Conservation (phyloP, 2,888 invertebrate genomes). For the Athalia rosae region DNA sequence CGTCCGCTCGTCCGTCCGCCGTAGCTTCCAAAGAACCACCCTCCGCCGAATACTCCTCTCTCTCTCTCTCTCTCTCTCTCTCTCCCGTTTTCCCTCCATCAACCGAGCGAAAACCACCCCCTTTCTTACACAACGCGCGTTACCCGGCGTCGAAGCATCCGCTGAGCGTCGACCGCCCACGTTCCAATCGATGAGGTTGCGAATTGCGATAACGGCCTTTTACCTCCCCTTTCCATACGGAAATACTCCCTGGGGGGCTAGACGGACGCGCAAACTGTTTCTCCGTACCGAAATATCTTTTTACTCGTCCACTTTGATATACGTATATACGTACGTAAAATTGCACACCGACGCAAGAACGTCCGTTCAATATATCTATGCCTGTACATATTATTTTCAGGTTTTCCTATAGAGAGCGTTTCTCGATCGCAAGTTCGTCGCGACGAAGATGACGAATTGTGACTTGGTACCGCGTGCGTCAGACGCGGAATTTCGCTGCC, state of each 20-base stretch:
- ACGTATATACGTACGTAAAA: too few relatives aligned
- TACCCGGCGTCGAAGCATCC: neutral
- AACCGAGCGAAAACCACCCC: constrained; percentile 22
- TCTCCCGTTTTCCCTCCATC: constrained; percentile 27
- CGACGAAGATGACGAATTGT: too few relatives aligned
- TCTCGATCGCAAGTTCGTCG: too few relatives aligned
- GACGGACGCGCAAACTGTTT: neutral
- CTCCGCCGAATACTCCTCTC: constrained; percentile 12
- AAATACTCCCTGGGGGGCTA: neutral
- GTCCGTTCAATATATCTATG: too few relatives aligned
- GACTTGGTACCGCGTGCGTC: too few relatives aligned
- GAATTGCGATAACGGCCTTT: constrained; percentile 29
- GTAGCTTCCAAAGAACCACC: constrained; percentile 31
- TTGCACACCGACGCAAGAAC: too few relatives aligned
- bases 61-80: constrained; percentile 19
- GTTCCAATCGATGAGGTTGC: constrained; percentile 29
- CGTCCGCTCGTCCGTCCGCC: constrained; percentile 34
- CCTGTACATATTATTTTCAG: too few relatives aligned
- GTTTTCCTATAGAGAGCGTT: too few relatives aligned
- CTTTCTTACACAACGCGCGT: constrained; percentile 1
- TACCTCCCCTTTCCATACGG: neutral
- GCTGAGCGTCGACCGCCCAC: neutral
- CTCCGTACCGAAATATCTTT: neutral
- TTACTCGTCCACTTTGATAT: neutral
- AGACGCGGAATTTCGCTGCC: neutral